A percentile compares a stretch with the other conserved stretches of the same genome.
Evolutionary conservation across 2,113 vertebrate genomes (phyloP).

Genomic region (Tragelaphus scriptus): DNA sequence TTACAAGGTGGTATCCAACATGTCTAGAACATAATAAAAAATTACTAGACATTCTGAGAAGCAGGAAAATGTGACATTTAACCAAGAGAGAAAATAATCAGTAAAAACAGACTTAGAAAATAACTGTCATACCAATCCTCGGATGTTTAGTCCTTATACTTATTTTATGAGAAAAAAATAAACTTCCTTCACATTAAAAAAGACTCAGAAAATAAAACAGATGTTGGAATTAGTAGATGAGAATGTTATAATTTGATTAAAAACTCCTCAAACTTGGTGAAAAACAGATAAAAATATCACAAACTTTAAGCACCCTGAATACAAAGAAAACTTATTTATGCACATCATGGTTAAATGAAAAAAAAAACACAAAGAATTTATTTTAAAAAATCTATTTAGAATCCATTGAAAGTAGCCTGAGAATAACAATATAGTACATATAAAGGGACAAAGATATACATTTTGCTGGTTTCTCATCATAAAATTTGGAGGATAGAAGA

Average conservation of each 20-base stretch:
- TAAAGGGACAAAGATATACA: not conserved
- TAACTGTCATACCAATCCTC: not conserved
- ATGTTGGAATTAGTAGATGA: not conserved
- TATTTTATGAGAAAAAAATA: conserved; percentile 25
- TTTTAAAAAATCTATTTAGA: not conserved
- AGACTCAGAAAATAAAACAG: not conserved
- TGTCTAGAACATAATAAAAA: not conserved
- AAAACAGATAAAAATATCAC: not conserved
- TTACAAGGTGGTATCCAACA: not conserved
- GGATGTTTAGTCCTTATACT: not conserved
- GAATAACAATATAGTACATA: not conserved
- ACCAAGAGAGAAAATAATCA: not conserved
- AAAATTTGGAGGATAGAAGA: not conserved
- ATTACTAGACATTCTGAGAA: not conserved
- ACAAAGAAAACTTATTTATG: not conserved
- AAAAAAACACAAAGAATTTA: not conserved
- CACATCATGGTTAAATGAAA: not conserved
- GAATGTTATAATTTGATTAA: not conserved
- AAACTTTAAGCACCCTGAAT: not conserved
- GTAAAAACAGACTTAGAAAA: not conserved
- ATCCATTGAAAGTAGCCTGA: not conserved
- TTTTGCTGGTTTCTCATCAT: not conserved
- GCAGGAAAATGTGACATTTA: not conserved
- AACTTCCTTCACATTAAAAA: not conserved
- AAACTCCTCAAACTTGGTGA: not conserved